These are phyloP conservation scores for Cariama cristata DNA, from an alignment of 2,113 vertebrate genomes.

Conservation along the genomic window DNA sequence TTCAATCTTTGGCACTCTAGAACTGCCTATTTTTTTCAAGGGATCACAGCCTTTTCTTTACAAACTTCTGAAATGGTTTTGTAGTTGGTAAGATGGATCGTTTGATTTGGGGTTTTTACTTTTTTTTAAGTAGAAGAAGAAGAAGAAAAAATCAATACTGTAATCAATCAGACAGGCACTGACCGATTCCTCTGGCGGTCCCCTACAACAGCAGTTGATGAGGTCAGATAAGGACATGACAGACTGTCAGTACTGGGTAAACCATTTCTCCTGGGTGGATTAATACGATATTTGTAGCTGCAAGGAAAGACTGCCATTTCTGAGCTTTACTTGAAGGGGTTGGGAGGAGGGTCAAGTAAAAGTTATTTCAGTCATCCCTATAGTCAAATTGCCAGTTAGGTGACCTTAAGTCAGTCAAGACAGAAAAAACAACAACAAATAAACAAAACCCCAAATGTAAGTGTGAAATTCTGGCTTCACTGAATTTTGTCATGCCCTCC, in stretches of 20 bases:
- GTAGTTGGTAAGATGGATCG: not conserved
- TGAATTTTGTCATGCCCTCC: not conserved
- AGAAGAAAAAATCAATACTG: constrained; percentile 59
- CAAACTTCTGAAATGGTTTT: not conserved
- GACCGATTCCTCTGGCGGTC: constrained; percentile 46
- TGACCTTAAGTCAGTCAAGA: constrained; percentile 12
- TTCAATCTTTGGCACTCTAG: not conserved
- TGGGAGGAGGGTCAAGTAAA: constrained; percentile 17
- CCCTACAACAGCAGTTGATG: constrained; percentile 5
- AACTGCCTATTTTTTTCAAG: not conserved
- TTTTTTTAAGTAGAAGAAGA: not conserved
- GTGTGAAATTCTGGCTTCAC: not conserved
- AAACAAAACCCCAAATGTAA: not conserved
- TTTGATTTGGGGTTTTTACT: not conserved
- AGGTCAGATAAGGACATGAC: constrained; percentile 63
- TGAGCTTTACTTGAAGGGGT: not conserved
- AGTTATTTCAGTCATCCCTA: constrained; percentile 26
- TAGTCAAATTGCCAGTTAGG: constrained; percentile 8
- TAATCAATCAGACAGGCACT: constrained; percentile 62
- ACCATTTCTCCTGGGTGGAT: constrained; percentile 49
- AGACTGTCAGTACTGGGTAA: constrained; percentile 32
- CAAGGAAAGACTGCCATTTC: constrained; percentile 11
- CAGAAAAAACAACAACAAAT: not conserved
- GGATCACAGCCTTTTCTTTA: not conserved
- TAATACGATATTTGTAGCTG: constrained; percentile 32